Conservation (phyloP, 2,888 invertebrate species). For the Choreutis nemorana region DNA sequence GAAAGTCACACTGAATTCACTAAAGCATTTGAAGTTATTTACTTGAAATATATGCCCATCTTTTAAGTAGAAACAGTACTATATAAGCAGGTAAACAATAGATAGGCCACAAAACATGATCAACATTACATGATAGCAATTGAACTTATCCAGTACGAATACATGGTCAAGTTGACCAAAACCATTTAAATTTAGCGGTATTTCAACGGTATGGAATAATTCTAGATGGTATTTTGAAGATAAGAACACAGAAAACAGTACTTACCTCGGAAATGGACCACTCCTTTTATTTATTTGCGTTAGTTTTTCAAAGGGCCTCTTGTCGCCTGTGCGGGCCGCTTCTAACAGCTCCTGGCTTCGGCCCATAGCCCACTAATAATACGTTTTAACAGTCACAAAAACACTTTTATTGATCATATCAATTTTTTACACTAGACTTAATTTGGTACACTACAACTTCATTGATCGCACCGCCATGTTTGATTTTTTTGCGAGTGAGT, state of each 20-base stretch:
- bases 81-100: no score
- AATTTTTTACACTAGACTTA: constrained; percentile 60
- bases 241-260: constrained; percentile 28
- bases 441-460: constrained; percentile 69
- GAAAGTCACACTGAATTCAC: no score
- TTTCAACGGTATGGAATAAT: no score
- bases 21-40: no score
- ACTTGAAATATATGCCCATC: no score
- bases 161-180: no score
- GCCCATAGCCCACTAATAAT: constrained; percentile 79
- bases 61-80: no score
- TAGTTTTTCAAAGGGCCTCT: constrained; percentile 87
- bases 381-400: constrained; percentile 49
- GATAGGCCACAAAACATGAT: no score
- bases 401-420: constrained; percentile 50
- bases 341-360: constrained; percentile 97
- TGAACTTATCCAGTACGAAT: no score
- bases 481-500: constrained; percentile 43
- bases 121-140: no score
- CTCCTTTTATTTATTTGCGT: constrained; percentile 89
- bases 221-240: constrained; percentile 4
- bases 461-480: constrained; percentile 84
- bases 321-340: constrained; percentile 93
- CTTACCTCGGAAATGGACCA: constrained; percentile 92
- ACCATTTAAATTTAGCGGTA: no score